Evolutionary conservation across 2,113 vertebrate genomes (phyloP), one percentile per base, ranked within the genome.

Genomic region (Toxostoma redivivum): DNA sequence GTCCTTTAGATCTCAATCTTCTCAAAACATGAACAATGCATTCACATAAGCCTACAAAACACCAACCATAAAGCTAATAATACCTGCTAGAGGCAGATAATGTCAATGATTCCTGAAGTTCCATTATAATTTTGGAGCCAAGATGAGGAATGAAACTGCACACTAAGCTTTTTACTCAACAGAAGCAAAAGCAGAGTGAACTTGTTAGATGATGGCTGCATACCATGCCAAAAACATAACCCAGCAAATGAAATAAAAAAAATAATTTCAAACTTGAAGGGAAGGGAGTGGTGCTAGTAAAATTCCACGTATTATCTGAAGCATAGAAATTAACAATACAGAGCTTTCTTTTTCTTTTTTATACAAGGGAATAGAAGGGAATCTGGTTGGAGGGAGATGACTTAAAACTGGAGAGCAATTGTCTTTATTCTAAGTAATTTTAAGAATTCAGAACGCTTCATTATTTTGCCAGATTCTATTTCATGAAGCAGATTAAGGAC

Each of bases 401-500:
- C 57, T 82, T 67, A 42, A 54, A 91, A 91, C n/a, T 57, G 15
- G 22, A 90, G 23, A 90, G 44, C 53, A 92, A 81, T 22, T 88
- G 50, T 89, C 65, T 91, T 89, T 71, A 76, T 85, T 95, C 42
- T 38, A 74, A 88, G 45, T 45, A 3, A 79, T 47, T 86, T 74
- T 15, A 92, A 61, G 86, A 95, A 97, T 81, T 86, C 60, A 84
- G 54, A 88, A 90, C 10, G 38, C 64, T 88, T 88, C 56, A 40
- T 28, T 91, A 78, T 81, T 92, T 88, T 86, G 31, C 80, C 73
- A 81, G 56, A 72, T 94, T 92, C 56, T 50, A 89, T 37, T 94
- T 87, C 70, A 50, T 16, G 84, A 93, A 71, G 53, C 24, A 79
- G 86, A 95, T 87, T 84, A 93, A 89, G 64, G 82, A 93, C 88